phyloP scores from a whole-genome alignment of 2,888 invertebrate species.

The Eupelmus urozonus region DNA sequence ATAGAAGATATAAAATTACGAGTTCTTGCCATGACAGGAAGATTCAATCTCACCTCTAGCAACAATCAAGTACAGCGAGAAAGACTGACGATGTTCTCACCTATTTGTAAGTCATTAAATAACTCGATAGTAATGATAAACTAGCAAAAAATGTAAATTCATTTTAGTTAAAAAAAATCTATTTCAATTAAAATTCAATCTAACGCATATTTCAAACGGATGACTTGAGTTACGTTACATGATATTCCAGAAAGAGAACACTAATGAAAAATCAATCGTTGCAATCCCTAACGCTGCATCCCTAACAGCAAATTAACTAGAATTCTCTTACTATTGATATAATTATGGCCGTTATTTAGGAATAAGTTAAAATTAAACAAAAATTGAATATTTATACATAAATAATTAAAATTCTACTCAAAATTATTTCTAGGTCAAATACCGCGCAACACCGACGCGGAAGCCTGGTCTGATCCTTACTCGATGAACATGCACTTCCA shows the following conservation, averaged over 20 bases:
- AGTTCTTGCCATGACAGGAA: conserved; percentile 72
- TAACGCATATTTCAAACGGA: too few relatives aligned
- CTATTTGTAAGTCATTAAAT: conserved; percentile 75
- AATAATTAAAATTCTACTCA: neutral
- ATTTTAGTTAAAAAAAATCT: too few relatives aligned
- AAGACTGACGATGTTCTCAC: conserved; percentile 76
- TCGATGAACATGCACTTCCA: conserved; percentile 81
- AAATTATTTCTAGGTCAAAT: conserved; percentile 77
- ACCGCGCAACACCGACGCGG: conserved; percentile 80
- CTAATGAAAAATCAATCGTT: too few relatives aligned
- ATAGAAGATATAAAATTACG: conserved; percentile 74
- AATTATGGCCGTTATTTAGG: too few relatives aligned
- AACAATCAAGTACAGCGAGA: conserved; percentile 73
- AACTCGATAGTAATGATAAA: too few relatives aligned
- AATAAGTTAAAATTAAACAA: too few relatives aligned
- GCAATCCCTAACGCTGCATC: too few relatives aligned
- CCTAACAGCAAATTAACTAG: too few relatives aligned
- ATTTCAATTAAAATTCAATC: too few relatives aligned
- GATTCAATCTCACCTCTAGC: conserved; percentile 70
- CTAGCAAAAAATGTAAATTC: too few relatives aligned
- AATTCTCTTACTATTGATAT: too few relatives aligned
- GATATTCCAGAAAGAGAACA: too few relatives aligned
- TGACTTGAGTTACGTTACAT: neutral
- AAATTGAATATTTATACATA: neutral
- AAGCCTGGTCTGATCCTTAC: conserved; percentile 79